Conservation (phyloP, 2,113 vertebrate species). For the Arothron firmamentum region DNA sequence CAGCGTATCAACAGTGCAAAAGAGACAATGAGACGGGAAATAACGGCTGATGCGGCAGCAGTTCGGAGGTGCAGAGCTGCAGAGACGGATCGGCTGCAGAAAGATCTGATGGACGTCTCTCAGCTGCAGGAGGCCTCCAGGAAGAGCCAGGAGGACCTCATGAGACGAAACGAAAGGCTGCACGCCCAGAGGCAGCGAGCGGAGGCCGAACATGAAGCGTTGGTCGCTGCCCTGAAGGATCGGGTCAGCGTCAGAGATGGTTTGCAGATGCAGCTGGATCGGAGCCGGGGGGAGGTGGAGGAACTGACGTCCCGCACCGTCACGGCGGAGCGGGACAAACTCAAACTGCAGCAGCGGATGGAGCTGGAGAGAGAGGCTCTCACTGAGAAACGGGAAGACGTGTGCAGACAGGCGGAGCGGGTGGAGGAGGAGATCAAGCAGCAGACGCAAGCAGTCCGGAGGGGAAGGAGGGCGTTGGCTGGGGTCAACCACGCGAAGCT, state of each 20-base stretch:
- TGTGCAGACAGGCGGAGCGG: neutral
- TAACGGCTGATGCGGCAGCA: constrained; percentile 58
- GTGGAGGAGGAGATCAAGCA: neutral
- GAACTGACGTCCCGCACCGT: constrained; percentile 11
- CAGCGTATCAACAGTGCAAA: constrained; percentile 61
- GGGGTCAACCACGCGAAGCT: neutral
- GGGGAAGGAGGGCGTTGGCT: constrained; percentile 10
- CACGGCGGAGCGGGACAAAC: neutral
- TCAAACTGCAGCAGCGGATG: constrained; percentile 9
- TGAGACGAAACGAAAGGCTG: constrained; percentile 46
- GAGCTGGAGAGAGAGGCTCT: constrained; percentile 22
- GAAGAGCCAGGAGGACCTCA: constrained; percentile 46
- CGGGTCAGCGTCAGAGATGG: constrained; percentile 16
- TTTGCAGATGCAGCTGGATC: constrained; percentile 33
- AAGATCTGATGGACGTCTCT: constrained; percentile 28
- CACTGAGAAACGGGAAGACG: neutral
- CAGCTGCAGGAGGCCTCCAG: constrained; percentile 40
- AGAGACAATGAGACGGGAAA: constrained; percentile 39
- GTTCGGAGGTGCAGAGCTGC: constrained; percentile 53
- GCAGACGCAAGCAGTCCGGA: constrained; percentile 1
- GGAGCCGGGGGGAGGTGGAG: constrained; percentile 9
- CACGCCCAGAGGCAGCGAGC: neutral
- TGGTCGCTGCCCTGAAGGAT: constrained; percentile 29
- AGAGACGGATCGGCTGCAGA: constrained; percentile 67
- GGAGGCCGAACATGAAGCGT: neutral